Evolutionary conservation across 2,888 invertebrate genomes (phyloP).

Genomic region (Cryptus armator): DNA sequence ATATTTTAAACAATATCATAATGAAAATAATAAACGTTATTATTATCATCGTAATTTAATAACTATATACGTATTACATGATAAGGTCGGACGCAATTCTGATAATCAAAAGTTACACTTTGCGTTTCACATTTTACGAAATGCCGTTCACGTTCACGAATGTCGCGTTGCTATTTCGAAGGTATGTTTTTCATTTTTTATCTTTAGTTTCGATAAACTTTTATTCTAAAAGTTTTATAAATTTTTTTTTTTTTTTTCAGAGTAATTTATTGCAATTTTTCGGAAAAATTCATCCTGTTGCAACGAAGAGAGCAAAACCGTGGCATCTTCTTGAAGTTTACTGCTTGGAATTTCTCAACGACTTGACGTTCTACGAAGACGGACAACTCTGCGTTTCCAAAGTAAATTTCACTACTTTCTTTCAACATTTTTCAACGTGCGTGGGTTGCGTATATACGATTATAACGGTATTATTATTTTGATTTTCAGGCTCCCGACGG

Average conservation of each 20-base stretch:
- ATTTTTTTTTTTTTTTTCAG: slow-evolving; percentile 80
- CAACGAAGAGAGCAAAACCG: slow-evolving; percentile 86
- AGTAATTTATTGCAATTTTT: slow-evolving; percentile 85
- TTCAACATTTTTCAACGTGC: not conserved
- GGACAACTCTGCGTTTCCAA: slow-evolving; percentile 86
- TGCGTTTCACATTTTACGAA: slow-evolving; percentile 86
- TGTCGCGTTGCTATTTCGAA: slow-evolving; percentile 88
- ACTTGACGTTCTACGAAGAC: slow-evolving; percentile 86
- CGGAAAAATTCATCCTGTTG: slow-evolving; percentile 86
- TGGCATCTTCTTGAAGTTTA: slow-evolving; percentile 86
- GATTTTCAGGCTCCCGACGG: slow-evolving; percentile 79
- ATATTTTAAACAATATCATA: too few species aligned
- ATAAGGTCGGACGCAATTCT: slow-evolving; percentile 84
- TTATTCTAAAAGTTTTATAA: slow-evolving; percentile 7
- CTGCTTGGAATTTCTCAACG: slow-evolving; percentile 86
- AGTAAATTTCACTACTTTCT: slow-evolving; percentile 73
- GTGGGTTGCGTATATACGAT: not conserved
- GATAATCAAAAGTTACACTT: slow-evolving; percentile 85
- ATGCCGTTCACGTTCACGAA: slow-evolving; percentile 87
- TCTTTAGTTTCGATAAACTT: not conserved
- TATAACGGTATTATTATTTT: not conserved
- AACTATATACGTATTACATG: too few species aligned
- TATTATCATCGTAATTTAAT: too few species aligned
- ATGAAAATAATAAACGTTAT: too few species aligned
- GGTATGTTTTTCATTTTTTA: slow-evolving; percentile 83